Conservation (phyloP, 2,113 vertebrate genomes). For the Paratilapia polleni region DNA sequence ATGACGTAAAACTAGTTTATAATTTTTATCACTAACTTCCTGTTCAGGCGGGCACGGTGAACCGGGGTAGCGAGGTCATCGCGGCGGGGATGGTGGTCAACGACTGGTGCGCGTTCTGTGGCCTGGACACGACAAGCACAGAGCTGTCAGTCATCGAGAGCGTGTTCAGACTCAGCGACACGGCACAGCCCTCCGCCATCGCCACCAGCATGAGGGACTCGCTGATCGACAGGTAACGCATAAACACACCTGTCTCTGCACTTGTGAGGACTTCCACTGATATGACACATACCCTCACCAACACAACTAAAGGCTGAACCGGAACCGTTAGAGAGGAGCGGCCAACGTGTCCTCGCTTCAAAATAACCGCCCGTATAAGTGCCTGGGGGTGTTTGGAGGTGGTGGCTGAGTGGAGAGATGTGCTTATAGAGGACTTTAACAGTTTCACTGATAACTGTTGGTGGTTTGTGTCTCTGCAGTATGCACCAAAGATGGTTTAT, state of each 20-base stretch:
- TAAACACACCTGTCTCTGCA: neutral
- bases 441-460: too few species aligned
- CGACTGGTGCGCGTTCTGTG: conserved; percentile 98
- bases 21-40: rapidly evolving
- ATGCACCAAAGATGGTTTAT: too few species aligned
- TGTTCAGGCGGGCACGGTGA: conserved; percentile 92
- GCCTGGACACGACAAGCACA: conserved; percentile 95
- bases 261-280: neutral
- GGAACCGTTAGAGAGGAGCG: neutral
- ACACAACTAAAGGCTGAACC: neutral
- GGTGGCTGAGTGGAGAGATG: too few species aligned
- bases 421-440: too few species aligned
- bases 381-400: neutral
- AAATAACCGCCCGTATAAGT: neutral
- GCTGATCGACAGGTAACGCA: conserved; percentile 91
- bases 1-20: rapidly evolving
- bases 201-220: conserved; percentile 96
- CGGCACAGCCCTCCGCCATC: conserved; percentile 90
- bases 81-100: conserved; percentile 96
- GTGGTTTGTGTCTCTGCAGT: too few species aligned
- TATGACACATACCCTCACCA: rapidly evolving
- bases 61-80: conserved; percentile 96
- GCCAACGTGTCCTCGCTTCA: too few species aligned
- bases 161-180: conserved; percentile 89
- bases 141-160: conserved; percentile 98